A percentile compares a stretch with the other conserved stretches of the same genome.
Evolutionary conservation across 2,888 invertebrate genomes (phyloP).

Genomic region (Thereva unica): DNA sequence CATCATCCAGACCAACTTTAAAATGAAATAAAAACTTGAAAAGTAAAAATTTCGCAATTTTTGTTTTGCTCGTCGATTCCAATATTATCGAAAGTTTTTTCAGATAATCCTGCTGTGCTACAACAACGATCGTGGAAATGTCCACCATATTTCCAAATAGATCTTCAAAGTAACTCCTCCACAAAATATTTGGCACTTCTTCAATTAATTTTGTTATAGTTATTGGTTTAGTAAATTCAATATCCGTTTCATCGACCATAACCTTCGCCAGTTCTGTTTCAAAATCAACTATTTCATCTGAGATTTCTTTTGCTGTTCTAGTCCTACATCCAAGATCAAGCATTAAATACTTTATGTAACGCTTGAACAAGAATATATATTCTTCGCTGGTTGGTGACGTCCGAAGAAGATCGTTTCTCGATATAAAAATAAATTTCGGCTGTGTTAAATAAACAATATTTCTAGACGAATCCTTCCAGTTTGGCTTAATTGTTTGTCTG

Average conservation of each 20-base stretch:
- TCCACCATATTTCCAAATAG: neutral
- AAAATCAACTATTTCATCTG: slow-evolving; percentile 11
- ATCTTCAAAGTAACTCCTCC: slow-evolving; percentile 4
- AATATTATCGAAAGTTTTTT: neutral
- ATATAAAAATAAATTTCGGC: slow-evolving; percentile 14
- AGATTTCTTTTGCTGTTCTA: slow-evolving; percentile 1
- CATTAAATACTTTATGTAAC: slow-evolving; percentile 18
- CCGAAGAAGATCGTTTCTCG: slow-evolving; percentile 2
- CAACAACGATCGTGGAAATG: neutral
- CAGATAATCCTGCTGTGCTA: slow-evolving; percentile 12
- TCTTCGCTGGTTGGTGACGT: neutral
- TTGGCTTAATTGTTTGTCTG: slow-evolving; percentile 16
- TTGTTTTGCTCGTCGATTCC: neutral
- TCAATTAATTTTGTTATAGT: neutral
- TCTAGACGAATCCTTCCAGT: slow-evolving; percentile 22
- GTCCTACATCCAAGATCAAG: slow-evolving; percentile 18
- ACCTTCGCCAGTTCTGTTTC: slow-evolving; percentile 12
- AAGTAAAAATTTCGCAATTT: slow-evolving; percentile 18
- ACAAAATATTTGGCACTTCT: neutral
- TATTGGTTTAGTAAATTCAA: slow-evolving; percentile 13
- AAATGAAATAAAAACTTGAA: slow-evolving; percentile 20
- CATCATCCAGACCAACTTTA: neutral
- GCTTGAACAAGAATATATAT: slow-evolving; percentile 13
- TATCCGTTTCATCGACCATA: slow-evolving; percentile 16
- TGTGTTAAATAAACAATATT: slow-evolving; percentile 12